Conservation (phyloP, 92 coral and sea anemone species). For the Paramuricea clavata region DNA sequence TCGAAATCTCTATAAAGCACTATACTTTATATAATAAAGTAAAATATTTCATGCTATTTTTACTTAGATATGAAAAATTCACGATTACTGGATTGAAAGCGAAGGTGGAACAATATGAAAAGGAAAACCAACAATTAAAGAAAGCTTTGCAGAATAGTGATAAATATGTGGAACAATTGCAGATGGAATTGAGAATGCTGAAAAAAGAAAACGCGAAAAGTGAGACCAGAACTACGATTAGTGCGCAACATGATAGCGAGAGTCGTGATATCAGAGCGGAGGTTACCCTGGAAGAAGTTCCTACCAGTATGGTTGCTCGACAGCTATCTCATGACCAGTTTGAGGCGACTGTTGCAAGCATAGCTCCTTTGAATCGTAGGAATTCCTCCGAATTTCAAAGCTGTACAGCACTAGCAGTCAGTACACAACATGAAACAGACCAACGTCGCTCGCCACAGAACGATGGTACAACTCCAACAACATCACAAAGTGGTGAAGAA, state of each 20-base stretch:
- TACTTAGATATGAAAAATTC: conserved; percentile 84
- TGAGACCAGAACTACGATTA: neutral
- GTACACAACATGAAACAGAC: neutral
- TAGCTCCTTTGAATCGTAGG: neutral
- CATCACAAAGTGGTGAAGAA: neutral
- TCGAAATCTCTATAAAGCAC: too few species aligned
- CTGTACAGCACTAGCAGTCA: neutral
- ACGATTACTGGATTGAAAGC: conserved; percentile 92
- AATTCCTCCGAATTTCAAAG: neutral
- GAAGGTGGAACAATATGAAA: conserved; percentile 91
- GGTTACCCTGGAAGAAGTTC: neutral
- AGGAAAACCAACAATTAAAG: conserved; percentile 87
- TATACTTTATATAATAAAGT: too few species aligned
- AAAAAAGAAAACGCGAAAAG: neutral
- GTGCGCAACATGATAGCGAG: conserved; percentile 69
- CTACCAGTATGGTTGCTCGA: neutral
- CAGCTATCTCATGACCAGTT: neutral
- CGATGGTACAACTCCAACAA: neutral
- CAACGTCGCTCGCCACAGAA: neutral
- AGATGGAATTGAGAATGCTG: conserved; percentile 10
- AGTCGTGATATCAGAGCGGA: conserved; percentile 27
- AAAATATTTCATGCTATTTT: neutral
- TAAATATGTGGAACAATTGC: conserved; percentile 85
- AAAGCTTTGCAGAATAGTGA: conserved; percentile 89
- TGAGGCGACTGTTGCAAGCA: conserved; percentile 1